Percentiles rank a stretch among this genome's conserved stretches.
Evolutionary conservation across 2,888 invertebrate genomes (phyloP).

Genomic region (Griposia aprilina): DNA sequence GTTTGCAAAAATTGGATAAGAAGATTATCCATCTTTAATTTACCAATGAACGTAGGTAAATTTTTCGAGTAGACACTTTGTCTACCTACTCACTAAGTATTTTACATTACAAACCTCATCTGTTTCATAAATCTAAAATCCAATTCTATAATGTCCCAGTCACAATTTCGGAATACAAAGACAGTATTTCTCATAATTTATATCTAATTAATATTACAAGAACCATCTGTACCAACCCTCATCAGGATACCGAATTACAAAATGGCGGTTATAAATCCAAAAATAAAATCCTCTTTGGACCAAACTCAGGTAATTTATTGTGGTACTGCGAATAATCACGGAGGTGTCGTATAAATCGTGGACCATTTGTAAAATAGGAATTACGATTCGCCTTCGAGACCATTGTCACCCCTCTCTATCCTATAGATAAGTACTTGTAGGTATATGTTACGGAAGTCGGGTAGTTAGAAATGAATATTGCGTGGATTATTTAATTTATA

Average conservation of each 20-base stretch:
- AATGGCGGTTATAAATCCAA: conserved; percentile 87
- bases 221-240: conserved; percentile 61
- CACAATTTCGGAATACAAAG: conserved; percentile 29
- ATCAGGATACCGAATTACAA: conserved; percentile 76
- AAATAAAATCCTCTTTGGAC: conserved; percentile 86
- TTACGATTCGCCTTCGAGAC: conserved; percentile 82
- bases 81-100: not conserved
- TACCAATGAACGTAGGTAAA: not conserved
- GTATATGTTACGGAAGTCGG: conserved; percentile 53
- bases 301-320: conserved; percentile 88
- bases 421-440: conserved; percentile 63
- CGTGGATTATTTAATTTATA: not conserved
- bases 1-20: not conserved
- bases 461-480: conserved; percentile 47
- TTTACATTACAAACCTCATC: not conserved
- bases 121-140: conserved; percentile 25
- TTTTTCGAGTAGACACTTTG: not conserved
- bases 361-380: conserved; percentile 90
- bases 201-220: conserved; percentile 65
- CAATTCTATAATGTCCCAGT: conserved; percentile 6
- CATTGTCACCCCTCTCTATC: conserved; percentile 79
- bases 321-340: conserved; percentile 88
- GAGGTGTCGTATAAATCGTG: conserved; percentile 89
- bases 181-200: conserved; percentile 52
- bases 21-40: not conserved